Conservation (phyloP, 2,113 vertebrate genomes). For the Tiliqua scincoides region DNA sequence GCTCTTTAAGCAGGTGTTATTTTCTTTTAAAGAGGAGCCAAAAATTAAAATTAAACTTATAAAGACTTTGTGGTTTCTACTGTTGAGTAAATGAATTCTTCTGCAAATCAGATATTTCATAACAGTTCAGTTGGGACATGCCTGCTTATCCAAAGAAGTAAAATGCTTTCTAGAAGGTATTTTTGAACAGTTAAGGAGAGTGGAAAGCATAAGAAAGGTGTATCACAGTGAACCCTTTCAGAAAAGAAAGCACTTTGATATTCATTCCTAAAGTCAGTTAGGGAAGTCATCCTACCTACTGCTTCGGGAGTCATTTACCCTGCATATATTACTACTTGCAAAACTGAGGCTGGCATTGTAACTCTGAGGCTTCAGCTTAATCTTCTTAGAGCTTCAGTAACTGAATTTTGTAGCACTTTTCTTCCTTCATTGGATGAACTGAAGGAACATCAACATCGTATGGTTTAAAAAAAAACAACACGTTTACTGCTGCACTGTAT, state of each 20-base stretch:
- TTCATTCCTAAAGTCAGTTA: neutral
- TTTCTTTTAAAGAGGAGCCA: neutral
- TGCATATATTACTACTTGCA: neutral
- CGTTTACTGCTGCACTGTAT: no score
- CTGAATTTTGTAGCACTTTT: no score
- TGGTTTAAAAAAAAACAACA: no score
- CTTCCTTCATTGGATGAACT: no score
- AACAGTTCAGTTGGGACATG: neutral
- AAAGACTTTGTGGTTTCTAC: neutral
- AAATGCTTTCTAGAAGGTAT: neutral
- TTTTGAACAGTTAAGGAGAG: neutral
- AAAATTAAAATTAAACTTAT: neutral
- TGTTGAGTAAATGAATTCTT: neutral
- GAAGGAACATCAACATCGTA: no score
- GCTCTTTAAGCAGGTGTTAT: neutral
- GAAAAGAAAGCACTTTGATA: neutral
- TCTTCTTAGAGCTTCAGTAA: neutral
- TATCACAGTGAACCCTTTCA: neutral
- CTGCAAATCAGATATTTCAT: neutral
- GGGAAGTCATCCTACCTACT: neutral
- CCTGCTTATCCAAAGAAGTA: neutral
- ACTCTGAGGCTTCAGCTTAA: neutral
- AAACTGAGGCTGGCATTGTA: neutral
- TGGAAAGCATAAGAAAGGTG: neutral
- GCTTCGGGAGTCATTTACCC: neutral